Percentiles rank a stretch among this genome's conserved stretches.
Conservation (phyloP, 2,113 vertebrate species). For the Odocoileus hemionus region DNA sequence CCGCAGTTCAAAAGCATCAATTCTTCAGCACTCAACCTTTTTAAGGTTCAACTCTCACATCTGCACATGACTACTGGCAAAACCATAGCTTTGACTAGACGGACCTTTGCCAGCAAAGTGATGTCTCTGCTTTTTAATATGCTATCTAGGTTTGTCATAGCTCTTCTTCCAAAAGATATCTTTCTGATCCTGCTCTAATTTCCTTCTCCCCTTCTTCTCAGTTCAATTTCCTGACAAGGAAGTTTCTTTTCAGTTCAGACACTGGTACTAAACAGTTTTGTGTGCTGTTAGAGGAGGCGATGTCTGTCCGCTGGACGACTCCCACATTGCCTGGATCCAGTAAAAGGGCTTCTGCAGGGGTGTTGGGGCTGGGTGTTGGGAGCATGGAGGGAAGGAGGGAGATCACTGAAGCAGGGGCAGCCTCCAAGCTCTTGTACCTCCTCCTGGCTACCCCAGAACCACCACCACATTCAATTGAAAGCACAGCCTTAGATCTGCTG, state of each 20-base stretch:
- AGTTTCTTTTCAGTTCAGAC: background rate
- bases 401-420: accelerated
- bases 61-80: background rate
- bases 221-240: background rate
- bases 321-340: background rate
- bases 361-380: background rate
- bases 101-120: background rate
- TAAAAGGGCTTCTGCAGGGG: no score
- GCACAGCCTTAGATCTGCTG: background rate
- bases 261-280: background rate
- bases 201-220: background rate
- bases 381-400: background rate
- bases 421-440: background rate
- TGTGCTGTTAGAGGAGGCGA: background rate
- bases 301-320: background rate
- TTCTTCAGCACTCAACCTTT: background rate
- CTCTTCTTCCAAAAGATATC: background rate
- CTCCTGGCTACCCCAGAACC: background rate
- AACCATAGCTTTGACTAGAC: background rate
- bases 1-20: background rate
- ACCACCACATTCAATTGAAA: background rate
- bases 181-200: background rate
- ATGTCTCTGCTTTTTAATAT: background rate
- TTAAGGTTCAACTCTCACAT: background rate
- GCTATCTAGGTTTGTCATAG: background rate